These are phyloP conservation scores for Alviniconcha strummeri DNA, from an alignment of 2,888 invertebrate species.

Conservation along the genomic window DNA sequence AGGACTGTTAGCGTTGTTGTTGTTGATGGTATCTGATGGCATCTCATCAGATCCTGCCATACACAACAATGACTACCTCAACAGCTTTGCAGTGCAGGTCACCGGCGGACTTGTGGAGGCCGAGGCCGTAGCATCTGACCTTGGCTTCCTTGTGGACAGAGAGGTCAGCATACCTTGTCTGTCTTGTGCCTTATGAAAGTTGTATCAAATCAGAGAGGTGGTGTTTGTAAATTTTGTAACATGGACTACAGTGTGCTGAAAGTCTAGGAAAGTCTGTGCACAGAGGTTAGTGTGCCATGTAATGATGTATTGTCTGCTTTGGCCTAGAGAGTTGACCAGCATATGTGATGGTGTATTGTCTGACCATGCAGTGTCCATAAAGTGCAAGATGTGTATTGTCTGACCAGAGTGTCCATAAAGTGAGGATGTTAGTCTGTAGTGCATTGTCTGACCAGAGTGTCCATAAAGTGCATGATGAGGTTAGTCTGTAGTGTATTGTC, in stretches of 20 bases:
- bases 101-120: conserved; percentile 46
- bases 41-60: not conserved
- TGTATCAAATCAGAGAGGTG: no score
- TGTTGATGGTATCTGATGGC: not conserved
- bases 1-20: not conserved
- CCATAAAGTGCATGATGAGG: no score
- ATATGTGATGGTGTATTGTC: no score
- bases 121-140: conserved; percentile 47
- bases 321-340: no score
- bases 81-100: conserved; percentile 56
- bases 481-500: no score
- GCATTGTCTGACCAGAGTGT: no score
- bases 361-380: no score
- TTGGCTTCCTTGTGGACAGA: conserved; percentile 58
- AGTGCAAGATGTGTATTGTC: no score
- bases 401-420: no score
- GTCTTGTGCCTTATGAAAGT: not conserved
- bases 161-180: conserved; percentile 44
- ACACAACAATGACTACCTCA: conserved; percentile 41
- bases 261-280: conserved; percentile 20
- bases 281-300: conserved; percentile 6
- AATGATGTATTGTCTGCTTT: no score
- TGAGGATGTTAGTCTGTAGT: no score
- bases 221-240: conserved; percentile 19
- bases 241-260: no score